A percentile compares a stretch with the other conserved stretches of the same genome.
These are phyloP conservation scores for Drosophila tristis DNA, from an alignment of 1,140 invertebrate genomes.

Conservation along the genomic window DNA sequence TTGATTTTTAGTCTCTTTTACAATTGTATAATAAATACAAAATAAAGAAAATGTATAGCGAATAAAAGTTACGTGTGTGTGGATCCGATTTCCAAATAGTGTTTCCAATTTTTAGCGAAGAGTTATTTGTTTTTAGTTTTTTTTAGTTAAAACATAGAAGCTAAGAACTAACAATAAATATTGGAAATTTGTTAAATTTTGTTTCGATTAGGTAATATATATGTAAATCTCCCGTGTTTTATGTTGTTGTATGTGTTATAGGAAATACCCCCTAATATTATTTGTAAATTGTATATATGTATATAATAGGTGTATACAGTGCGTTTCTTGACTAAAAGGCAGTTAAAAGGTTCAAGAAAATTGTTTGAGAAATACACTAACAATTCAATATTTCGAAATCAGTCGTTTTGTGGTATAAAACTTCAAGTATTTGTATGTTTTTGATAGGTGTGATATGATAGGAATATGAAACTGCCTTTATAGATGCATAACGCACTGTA, in stretches of 20 bases:
- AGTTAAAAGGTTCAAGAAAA: too few relatives aligned
- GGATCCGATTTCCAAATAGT: conserved; percentile 11
- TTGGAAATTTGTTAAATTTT: conserved; percentile 32
- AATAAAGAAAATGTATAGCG: conserved; percentile 20
- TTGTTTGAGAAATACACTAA: background rate
- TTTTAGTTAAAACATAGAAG: conserved; percentile 20
- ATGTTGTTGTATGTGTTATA: conserved; percentile 28
- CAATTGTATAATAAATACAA: conserved; percentile 2
- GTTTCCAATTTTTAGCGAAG: conserved; percentile 18
- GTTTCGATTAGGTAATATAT: conserved; percentile 40
- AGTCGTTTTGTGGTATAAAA: too few relatives aligned
- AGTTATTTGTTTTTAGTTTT: conserved; percentile 15
- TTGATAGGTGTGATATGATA: too few relatives aligned
- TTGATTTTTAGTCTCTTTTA: conserved; percentile 40
- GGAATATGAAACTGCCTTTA: background rate
- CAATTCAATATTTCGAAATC: too few relatives aligned
- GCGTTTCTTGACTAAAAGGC: conserved; percentile 13
- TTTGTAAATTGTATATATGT: conserved; percentile 42
- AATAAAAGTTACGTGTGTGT: conserved; percentile 4
- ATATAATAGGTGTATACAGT: conserved; percentile 32
- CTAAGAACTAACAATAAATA: conserved; percentile 49
- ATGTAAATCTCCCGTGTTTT: conserved; percentile 27
- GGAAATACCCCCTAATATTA: conserved; percentile 29
- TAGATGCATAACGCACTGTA: conserved; percentile 18
- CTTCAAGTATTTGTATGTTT: too few relatives aligned